These are phyloP conservation scores for Sisor rabdophorus DNA, from an alignment of 2,113 vertebrate species.

Conservation along the genomic window DNA sequence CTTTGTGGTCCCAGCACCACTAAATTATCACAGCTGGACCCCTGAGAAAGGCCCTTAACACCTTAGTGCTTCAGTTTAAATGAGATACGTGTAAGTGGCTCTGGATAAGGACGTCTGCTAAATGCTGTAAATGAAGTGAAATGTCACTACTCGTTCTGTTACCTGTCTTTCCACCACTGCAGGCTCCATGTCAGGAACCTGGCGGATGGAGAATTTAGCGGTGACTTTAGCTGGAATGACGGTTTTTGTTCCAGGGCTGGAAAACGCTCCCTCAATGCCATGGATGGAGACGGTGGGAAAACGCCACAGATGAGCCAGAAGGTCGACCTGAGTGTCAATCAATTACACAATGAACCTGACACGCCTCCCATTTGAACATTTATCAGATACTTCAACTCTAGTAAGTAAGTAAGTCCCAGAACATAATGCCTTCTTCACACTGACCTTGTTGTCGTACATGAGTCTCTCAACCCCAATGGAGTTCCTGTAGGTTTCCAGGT, in stretches of 20 bases:
- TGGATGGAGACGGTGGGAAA: slow-evolving; percentile 87
- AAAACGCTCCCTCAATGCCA: slow-evolving; percentile 86
- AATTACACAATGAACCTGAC: background rate
- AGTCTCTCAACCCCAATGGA: slow-evolving; percentile 73
- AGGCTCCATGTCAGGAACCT: slow-evolving; percentile 83
- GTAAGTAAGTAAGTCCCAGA: too few relatives aligned
- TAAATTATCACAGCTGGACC: background rate
- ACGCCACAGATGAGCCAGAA: slow-evolving; percentile 82
- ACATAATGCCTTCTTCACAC: background rate
- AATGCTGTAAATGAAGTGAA: too few relatives aligned
- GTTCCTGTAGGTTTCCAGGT: slow-evolving; percentile 71
- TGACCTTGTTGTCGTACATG: slow-evolving; percentile 83
- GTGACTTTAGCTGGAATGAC: slow-evolving; percentile 85
- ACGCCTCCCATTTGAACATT: background rate
- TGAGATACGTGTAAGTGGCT: too few relatives aligned
- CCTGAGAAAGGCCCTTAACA: too few relatives aligned
- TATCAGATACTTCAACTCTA: background rate
- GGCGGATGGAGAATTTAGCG: slow-evolving; percentile 88
- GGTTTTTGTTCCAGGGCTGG: slow-evolving; percentile 79
- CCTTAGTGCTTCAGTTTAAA: too few relatives aligned
- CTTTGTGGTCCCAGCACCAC: too few relatives aligned
- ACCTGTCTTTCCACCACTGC: slow-evolving; percentile 79
- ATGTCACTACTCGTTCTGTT: background rate
- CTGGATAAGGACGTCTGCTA: too few relatives aligned
- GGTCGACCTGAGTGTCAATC: slow-evolving; percentile 72